Base-by-base conservation (phyloP, 1,140 invertebrate genomes). In the Drosophila murphyi region DNA sequence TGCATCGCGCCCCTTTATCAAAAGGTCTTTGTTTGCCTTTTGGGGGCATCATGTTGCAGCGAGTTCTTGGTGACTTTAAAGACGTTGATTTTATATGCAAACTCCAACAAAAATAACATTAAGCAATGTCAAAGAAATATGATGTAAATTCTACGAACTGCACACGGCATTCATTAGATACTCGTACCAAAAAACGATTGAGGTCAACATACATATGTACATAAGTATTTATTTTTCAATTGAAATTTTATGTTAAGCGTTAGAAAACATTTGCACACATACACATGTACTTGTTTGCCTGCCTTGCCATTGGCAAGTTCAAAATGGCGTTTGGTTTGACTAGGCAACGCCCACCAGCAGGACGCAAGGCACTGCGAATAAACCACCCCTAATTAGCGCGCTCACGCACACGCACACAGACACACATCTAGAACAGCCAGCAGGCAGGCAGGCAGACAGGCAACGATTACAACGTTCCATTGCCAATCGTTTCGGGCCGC, bases 121-220 rank as follows among this genome's bases (percentile, higher is more conserved):
- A 67, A 70, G 80, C 85, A 88, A 88, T 89, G 80, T 54, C 80
- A 83, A 52, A 88, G 83, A 83, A 89, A 80, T 78, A 72, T 72
- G 85, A 88, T 88, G 80, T 88, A 88, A 88, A 83, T 88, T 88
- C 83, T 67, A 43, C 55, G 85, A 88, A 59, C 29, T 73, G 77
- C 65, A 80, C 70, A 77, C 54, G 72, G 83, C 85, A 80, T 83
- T 83, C 85, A 88, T 80, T 72, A 89, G 83, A 82, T 78, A 88
- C 79, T 60, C 43, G 31, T 67, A 8, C 12, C 39, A 52, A 12
- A 43, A 31, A 47, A 32, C 31, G 60, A 88, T 89, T 82, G 76
- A 82, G 83, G 83, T 88, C 83, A 88, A 59, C 48, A 65, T 72
- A 20, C 20, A 20, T 20, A 20, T 20, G 20, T 20, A 20, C 20